Base-by-base conservation (phyloP, 2,797 vertebrate species). In the Melanotaenia boesemani region DNA sequence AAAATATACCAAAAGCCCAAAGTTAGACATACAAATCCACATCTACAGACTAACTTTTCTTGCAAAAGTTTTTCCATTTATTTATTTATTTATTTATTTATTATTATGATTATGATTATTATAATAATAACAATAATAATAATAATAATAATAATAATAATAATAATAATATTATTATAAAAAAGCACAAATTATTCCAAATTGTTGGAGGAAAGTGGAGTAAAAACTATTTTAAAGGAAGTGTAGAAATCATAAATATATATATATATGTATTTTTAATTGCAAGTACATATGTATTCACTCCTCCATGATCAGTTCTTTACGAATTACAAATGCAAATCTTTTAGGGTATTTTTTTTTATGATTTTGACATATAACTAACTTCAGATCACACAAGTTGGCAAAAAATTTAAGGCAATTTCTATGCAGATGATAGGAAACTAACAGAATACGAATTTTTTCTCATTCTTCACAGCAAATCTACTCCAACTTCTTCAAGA, bases 11-110 rank as follows among this genome's bases (percentile, higher is more conserved):
- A 78, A 64, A 73, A 67, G 32, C 71, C 85, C 67, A 86, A 83
- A 88, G 89, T 89, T 85, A 85, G 80, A 82, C 84, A 90, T 89
- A 90, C 70, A 64, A 92, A 86, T 89, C 90, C 86, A 93, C 79
- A 89, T 90, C 94, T 94, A 93, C 92, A 93, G 22, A 44, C 36
- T 44, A 18, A 44, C 16, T 2, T 20, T 20, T 46, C 44, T 20
- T 46, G 2, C 18, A 46, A 46, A 44, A 4, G 16, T 46, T 46
- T 46, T 6, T 44, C 15, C 6, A 48, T 48, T 48, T n/a, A n/a
- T 48, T 48, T n/a, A 48, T 48, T 46, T 46, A 44, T 12, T 13
- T 39, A 8, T 37, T n/a, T n/a, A n/a, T n/a, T n/a, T n/a, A n/a
- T n/a, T n/a, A n/a, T n/a, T n/a, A n/a, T n/a, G n/a, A n/a, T n/a